These are phyloP conservation scores for Hipparchia sbordonii DNA, from an alignment of 2,888 invertebrate species.

Conservation along the genomic window DNA sequence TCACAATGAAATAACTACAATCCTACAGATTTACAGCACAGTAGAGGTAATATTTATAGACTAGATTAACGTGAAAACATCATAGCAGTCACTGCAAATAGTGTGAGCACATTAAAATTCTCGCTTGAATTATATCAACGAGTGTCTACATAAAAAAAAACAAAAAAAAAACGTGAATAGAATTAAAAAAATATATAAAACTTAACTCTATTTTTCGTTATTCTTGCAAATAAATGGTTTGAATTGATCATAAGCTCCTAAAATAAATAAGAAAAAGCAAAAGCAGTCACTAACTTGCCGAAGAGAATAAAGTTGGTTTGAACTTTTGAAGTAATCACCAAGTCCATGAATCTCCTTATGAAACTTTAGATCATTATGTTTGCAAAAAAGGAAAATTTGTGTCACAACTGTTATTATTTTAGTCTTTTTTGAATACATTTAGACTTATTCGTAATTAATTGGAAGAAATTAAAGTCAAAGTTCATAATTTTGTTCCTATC, in stretches of 20 bases:
- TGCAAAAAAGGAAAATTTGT: slow-evolving; percentile 5
- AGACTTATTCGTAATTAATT: background rate
- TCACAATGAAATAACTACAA: background rate
- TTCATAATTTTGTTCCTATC: background rate
- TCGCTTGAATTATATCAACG: background rate
- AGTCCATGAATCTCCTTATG: slow-evolving; percentile 28
- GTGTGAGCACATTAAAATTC: slow-evolving; percentile 3
- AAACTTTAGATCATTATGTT: slow-evolving; percentile 10
- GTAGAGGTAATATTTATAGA: background rate
- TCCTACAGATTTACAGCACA: background rate
- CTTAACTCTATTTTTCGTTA: too few relatives aligned
- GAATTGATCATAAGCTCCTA: background rate
- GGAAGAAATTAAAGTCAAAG: background rate
- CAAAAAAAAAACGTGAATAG: too few relatives aligned
- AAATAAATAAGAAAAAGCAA: slow-evolving; percentile 4
- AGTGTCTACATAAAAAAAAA: background rate
- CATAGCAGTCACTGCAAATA: background rate
- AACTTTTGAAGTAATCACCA: slow-evolving; percentile 23
- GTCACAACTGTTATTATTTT: background rate
- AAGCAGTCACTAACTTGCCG: slow-evolving; percentile 1
- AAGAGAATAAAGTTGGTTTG: slow-evolving; percentile 6
- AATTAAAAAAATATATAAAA: too few relatives aligned
- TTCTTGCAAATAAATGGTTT: too few relatives aligned
- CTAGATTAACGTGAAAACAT: background rate
- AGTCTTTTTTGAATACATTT: background rate